These are phyloP conservation scores for Chlorops oryzae DNA, from an alignment of 1,140 invertebrate species.

Conservation along the genomic window DNA sequence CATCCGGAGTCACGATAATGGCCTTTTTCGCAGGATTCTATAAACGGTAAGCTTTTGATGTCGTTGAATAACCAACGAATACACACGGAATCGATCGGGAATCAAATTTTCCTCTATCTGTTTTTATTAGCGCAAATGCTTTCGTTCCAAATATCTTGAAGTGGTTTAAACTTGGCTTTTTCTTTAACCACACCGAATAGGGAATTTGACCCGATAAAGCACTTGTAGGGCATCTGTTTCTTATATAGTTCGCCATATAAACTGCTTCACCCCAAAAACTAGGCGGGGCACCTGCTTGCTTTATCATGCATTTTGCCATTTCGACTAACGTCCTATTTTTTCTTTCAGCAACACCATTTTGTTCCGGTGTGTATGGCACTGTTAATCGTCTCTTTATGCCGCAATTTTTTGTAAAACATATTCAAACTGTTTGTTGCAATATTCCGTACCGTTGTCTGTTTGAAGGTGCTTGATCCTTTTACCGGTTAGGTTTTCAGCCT, in stretches of 20 bases:
- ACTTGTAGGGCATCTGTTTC: too few relatives aligned
- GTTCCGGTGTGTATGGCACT: constrained; percentile 1
- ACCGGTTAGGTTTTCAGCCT: not conserved
- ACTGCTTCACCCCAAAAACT: too few relatives aligned
- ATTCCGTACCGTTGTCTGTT: not conserved
- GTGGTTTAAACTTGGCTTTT: not conserved
- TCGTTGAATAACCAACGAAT: constrained; percentile 4
- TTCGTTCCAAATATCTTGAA: constrained; percentile 1
- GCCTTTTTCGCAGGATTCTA: not conserved
- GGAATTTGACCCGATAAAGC: too few relatives aligned
- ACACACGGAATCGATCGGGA: constrained; percentile 3
- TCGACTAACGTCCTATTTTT: not conserved
- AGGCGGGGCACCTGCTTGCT: too few relatives aligned
- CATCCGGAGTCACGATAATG: constrained; percentile 2
- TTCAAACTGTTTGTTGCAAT: not conserved
- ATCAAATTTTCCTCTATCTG: constrained; percentile 1
- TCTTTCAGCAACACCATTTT: constrained; percentile 22
- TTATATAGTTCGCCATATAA: too few relatives aligned
- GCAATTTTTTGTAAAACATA: constrained; percentile 15
- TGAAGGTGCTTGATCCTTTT: not conserved
- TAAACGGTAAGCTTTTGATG: constrained; percentile 7
- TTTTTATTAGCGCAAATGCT: constrained; percentile 1
- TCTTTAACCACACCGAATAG: not conserved
- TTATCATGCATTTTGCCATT: constrained; percentile 24
- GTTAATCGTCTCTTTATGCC: constrained; percentile 10